Conservation (phyloP, 1,140 invertebrate species). For the Pogonus chalceus region DNA sequence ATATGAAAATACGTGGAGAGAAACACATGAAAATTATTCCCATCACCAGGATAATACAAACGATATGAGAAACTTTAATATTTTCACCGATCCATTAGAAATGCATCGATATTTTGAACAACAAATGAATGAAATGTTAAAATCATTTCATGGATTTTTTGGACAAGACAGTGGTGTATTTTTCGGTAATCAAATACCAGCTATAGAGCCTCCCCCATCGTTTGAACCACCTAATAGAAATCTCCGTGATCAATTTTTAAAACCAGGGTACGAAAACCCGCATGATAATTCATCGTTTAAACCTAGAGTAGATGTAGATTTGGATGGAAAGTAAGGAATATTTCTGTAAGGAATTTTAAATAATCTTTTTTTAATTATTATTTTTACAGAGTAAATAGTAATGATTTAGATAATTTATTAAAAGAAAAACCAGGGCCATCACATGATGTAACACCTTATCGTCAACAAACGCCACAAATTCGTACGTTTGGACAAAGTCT, state of each 20-base stretch:
- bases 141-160: conserved; percentile 29
- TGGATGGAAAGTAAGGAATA: conserved; percentile 41
- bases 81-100: conserved; percentile 37
- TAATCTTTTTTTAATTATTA: conserved; percentile 9
- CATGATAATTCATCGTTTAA: conserved; percentile 14
- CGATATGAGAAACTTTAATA: conserved; percentile 24
- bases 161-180: not conserved
- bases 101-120: conserved; percentile 39
- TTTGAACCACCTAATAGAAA: conserved; percentile 9
- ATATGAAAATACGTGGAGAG: not conserved
- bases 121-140: conserved; percentile 35
- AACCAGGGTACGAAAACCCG: conserved; percentile 28
- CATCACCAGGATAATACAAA: not conserved
- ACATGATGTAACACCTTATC: conserved; percentile 8
- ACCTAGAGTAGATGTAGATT: conserved; percentile 35
- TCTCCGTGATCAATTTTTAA: conserved; percentile 38
- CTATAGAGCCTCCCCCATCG: not conserved
- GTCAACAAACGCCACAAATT: conserved; percentile 5
- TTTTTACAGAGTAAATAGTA: conserved; percentile 31
- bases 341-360: conserved; percentile 10
- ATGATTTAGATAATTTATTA: conserved; percentile 30
- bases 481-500: conserved; percentile 29
- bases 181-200: not conserved
- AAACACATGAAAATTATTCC: not conserved
- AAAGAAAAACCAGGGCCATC: conserved; percentile 5